Conservation (phyloP, 1,140 invertebrate genomes). For the Anoplolepis gracilipes region DNA sequence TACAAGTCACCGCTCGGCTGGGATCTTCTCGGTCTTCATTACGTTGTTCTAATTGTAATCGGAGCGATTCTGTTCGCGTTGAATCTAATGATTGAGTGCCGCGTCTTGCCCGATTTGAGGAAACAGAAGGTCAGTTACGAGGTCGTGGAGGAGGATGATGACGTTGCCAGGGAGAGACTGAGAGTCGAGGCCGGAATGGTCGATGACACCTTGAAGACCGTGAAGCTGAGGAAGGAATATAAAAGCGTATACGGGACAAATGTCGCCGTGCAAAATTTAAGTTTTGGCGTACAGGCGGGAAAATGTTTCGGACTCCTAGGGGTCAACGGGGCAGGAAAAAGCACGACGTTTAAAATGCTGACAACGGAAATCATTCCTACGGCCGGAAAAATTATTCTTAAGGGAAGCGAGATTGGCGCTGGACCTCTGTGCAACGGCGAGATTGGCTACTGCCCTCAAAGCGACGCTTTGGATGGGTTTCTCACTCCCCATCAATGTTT, state of each 20-base stretch:
- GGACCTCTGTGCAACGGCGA: conserved; percentile 84
- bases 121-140: conserved; percentile 68
- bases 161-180: conserved; percentile 84
- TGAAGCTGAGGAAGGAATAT: conserved; percentile 84
- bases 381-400: conserved; percentile 85
- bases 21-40: conserved; percentile 87
- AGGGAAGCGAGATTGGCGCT: conserved; percentile 78
- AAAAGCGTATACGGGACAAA: conserved; percentile 81
- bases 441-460: conserved; percentile 93
- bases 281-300: conserved; percentile 90
- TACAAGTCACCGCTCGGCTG: conserved; percentile 87
- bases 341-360: conserved; percentile 94
- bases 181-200: conserved; percentile 80
- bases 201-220: conserved; percentile 82
- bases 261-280: conserved; percentile 90
- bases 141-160: conserved; percentile 81
- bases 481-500: conserved; percentile 88
- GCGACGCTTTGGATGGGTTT: conserved; percentile 91
- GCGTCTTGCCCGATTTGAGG: conserved; percentile 80
- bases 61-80: conserved; percentile 85
- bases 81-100: conserved; percentile 88
- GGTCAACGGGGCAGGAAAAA: conserved; percentile 95
- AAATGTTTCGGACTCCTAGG: conserved; percentile 95
- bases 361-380: conserved; percentile 89
- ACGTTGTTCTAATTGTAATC: conserved; percentile 84